phyloP scores from a whole-genome alignment of 2,888 invertebrate genomes.

The Aricia artaxerxes region DNA sequence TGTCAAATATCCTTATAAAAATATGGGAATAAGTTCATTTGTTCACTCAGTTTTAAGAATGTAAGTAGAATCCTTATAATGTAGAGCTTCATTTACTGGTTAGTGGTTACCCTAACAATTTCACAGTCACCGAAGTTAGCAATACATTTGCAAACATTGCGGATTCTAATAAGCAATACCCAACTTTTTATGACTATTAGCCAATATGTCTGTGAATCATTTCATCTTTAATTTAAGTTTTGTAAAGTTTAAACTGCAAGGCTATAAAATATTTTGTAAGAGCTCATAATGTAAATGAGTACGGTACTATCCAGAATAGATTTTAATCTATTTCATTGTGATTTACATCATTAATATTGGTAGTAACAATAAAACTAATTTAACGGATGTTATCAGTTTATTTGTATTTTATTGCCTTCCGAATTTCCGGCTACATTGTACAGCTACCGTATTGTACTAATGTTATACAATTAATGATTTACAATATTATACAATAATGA shows the following conservation, averaged over 20 bases:
- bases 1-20: too few species aligned
- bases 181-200: conserved; percentile 1
- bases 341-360: conserved; percentile 21
- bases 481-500: neutral
- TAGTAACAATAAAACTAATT: conserved; percentile 1
- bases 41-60: too few species aligned
- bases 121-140: neutral
- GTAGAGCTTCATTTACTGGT: neutral
- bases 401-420: conserved; percentile 4
- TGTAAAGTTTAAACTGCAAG: neutral
- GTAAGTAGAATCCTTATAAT: neutral
- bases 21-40: too few species aligned
- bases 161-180: conserved; percentile 1
- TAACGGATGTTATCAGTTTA: conserved; percentile 19
- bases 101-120: neutral
- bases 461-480: neutral
- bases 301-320: neutral
- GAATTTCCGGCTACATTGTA: neutral
- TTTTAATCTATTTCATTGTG: conserved; percentile 10
- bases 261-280: neutral
- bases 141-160: neutral
- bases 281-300: neutral
- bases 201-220: conserved; percentile 6
- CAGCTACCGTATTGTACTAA: neutral
- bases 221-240: neutral